These are phyloP conservation scores for Epirrhoe tristata DNA, from an alignment of 2,888 invertebrate species.

Conservation along the genomic window DNA sequence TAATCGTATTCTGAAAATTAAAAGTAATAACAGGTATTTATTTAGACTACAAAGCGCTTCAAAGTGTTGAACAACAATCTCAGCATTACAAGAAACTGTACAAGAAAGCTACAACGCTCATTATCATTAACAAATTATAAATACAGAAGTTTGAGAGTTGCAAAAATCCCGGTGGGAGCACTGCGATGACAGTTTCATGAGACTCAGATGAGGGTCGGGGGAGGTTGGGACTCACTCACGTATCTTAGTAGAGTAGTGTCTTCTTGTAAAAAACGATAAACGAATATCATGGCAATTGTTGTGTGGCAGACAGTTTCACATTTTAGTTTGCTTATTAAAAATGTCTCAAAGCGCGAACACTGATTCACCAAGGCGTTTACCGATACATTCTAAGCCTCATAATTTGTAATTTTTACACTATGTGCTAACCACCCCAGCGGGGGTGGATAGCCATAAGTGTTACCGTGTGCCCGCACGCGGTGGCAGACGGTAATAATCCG, in stretches of 20 bases:
- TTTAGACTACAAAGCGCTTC: constrained; percentile 6
- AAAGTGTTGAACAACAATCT: constrained; percentile 25
- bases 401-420: too few relatives aligned
- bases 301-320: too few relatives aligned
- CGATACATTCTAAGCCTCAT: too few relatives aligned
- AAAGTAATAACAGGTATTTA: constrained; percentile 1
- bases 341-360: too few relatives aligned
- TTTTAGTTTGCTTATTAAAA: too few relatives aligned
- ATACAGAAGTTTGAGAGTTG: constrained; percentile 37
- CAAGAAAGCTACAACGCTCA: constrained; percentile 30
- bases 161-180: constrained; percentile 42
- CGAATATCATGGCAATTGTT: neutral
- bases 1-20: constrained; percentile 3
- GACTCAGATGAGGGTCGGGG: constrained; percentile 33
- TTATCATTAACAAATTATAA: constrained; percentile 42
- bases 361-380: too few relatives aligned
- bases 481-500: too few relatives aligned
- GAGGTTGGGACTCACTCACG: constrained; percentile 7
- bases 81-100: constrained; percentile 28
- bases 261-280: neutral
- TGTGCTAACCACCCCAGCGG: too few relatives aligned
- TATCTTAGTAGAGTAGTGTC: constrained; percentile 13
- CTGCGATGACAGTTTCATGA: constrained; percentile 42
- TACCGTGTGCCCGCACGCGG: too few relatives aligned
- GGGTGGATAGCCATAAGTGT: too few relatives aligned